These are phyloP conservation scores for Xiphorhynchus erythropygius DNA, from an alignment of 2,797 vertebrate species.

Conservation along the genomic window DNA sequence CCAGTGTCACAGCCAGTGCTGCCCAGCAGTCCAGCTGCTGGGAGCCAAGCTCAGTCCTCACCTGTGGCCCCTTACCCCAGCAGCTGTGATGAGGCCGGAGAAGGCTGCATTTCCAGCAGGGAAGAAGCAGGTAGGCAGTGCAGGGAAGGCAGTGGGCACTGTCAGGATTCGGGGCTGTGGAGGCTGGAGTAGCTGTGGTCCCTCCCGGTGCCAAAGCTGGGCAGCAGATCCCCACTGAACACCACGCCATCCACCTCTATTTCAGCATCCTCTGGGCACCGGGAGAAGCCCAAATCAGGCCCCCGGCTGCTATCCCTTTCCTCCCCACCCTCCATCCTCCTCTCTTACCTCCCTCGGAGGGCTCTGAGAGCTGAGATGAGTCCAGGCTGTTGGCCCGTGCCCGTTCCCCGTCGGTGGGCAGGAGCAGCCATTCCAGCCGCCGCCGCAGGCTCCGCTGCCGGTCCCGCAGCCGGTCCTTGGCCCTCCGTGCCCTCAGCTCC, in stretches of 20 bases:
- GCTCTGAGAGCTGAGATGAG: constrained; percentile 85
- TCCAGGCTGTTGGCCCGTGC: constrained; percentile 87
- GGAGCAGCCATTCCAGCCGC: constrained; percentile 84
- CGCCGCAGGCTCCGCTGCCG: constrained; percentile 84
- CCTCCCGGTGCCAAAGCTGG: constrained; percentile 70
- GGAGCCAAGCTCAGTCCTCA: accelerated
- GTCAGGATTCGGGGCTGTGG: constrained; percentile 80
- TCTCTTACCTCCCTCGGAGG: constrained; percentile 88
- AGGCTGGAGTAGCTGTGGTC: constrained; percentile 93
- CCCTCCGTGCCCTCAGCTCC: constrained; percentile 80
- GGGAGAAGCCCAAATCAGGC: neutral
- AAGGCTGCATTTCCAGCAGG: neutral
- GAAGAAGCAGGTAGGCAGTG: neutral
- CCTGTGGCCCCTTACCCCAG: neutral
- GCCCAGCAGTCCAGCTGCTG: accelerated
- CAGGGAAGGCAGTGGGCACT: accelerated
- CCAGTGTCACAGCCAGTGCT: neutral
- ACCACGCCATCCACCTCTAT: constrained; percentile 88
- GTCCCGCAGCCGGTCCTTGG: constrained; percentile 86
- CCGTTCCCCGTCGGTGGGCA: constrained; percentile 72
- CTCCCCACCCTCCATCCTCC: neutral
- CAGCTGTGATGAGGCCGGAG: accelerated
- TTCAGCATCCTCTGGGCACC: constrained; percentile 87
- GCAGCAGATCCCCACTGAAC: constrained; percentile 82
- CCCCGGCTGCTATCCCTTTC: no score